Percentiles rank a stretch among this genome's conserved stretches.
Conservation (phyloP, 2,113 vertebrate genomes). For the human (Homo sapiens) region DNA sequence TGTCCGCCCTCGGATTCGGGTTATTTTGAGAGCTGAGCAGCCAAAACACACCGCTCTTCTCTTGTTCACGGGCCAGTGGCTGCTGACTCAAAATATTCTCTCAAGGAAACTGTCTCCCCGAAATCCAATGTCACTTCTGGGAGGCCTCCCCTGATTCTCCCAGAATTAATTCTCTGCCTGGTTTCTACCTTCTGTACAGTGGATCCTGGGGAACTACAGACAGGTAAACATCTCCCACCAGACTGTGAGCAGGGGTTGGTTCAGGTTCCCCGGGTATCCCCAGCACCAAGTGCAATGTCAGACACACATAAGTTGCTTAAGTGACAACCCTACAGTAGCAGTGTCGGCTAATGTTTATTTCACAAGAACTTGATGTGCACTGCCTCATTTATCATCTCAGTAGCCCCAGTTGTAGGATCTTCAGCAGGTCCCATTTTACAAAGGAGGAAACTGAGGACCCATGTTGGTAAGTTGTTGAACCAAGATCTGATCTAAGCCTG, state of each 20-base stretch:
- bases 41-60: background rate
- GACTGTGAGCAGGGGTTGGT: background rate
- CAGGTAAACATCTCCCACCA: too few relatives aligned
- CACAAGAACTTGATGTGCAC: background rate
- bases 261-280: background rate
- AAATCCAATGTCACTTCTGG: conserved; percentile 8
- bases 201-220: background rate
- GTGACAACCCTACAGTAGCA: background rate
- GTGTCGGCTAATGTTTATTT: background rate
- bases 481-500: background rate
- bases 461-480: background rate
- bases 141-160: background rate
- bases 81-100: conserved; percentile 61
- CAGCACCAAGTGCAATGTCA: background rate
- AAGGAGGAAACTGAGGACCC: background rate
- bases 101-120: conserved; percentile 51
- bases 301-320: too few relatives aligned
- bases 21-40: conserved; percentile 54
- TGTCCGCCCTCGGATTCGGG: conserved; percentile 41
- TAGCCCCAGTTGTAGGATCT: rapidly evolving
- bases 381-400: background rate
- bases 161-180: background rate
- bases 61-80: background rate
- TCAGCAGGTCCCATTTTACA: background rate
- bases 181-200: background rate